phyloP scores from a whole-genome alignment of 2,113 vertebrate genomes.

The Menura novaehollandiae region DNA sequence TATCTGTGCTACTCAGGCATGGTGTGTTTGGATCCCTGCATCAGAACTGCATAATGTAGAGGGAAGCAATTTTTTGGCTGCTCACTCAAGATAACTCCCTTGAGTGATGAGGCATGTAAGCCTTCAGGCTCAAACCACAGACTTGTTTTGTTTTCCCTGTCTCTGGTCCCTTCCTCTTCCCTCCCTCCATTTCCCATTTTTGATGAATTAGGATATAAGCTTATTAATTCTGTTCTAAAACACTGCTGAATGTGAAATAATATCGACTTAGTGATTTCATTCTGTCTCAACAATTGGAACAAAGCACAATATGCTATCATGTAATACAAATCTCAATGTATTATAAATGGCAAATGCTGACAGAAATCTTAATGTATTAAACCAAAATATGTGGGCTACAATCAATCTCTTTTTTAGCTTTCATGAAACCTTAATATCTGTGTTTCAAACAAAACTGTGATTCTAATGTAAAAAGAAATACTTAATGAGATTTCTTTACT shows the following conservation, averaged over 20 bases:
- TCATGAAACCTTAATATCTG: background rate
- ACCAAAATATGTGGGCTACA: background rate
- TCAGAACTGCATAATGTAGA: slow-evolving; percentile 7
- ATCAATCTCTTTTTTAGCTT: background rate
- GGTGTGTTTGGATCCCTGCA: background rate
- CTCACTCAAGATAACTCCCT: background rate
- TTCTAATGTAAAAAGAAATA: background rate
- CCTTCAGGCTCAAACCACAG: background rate
- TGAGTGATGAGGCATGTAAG: slow-evolving; percentile 20
- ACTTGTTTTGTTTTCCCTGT: slow-evolving; percentile 14
- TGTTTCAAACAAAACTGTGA: background rate
- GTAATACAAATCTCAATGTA: background rate
- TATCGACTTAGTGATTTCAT: background rate
- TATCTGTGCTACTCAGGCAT: background rate
- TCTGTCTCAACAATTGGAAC: background rate
- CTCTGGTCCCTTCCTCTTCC: background rate
- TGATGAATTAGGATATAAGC: background rate
- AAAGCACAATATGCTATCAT: background rate
- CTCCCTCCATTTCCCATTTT: background rate
- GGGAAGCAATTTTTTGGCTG: slow-evolving; percentile 29
- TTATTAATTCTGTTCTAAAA: background rate
- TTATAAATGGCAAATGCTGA: background rate
- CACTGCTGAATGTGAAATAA: background rate
- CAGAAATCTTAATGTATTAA: background rate
- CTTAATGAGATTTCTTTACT: background rate